Percentiles rank a stretch among this genome's conserved stretches.
phyloP scores from a whole-genome alignment of 2,797 vertebrate species.

The Dallia pectoralis region DNA sequence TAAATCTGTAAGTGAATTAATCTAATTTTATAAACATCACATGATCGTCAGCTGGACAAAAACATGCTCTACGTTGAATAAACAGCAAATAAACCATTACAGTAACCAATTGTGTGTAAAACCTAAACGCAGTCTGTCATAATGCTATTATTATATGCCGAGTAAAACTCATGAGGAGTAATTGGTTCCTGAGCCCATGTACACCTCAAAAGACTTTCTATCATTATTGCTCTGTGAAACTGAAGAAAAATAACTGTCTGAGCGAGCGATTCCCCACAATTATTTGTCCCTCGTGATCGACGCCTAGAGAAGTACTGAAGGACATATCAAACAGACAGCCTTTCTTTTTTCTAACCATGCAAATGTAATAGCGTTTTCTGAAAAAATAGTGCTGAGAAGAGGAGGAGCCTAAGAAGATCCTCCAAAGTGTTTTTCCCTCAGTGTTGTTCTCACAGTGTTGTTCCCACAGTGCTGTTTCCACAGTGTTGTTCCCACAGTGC shows the following conservation, averaged over 20 bases:
- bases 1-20: conserved; percentile 36
- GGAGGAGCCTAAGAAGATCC: conserved; percentile 26
- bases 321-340: conserved; percentile 54
- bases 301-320: conserved; percentile 48
- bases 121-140: conserved; percentile 42
- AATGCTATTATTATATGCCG: conserved; percentile 40
- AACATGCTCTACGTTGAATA: background rate
- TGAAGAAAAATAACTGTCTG: conserved; percentile 39
- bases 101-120: conserved; percentile 45
- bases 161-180: conserved; percentile 49
- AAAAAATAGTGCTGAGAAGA: background rate
- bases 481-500: no score
- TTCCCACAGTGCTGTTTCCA: conserved; percentile 21
- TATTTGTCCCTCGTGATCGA: conserved; percentile 54
- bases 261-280: conserved; percentile 61
- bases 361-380: conserved; percentile 46
- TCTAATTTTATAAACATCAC: conserved; percentile 25
- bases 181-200: conserved; percentile 59
- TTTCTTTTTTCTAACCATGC: conserved; percentile 53
- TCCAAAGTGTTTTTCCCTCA: no score
- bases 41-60: conserved; percentile 23
- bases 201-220: conserved; percentile 61
- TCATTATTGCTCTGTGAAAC: conserved; percentile 59
- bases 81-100: conserved; percentile 29
- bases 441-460: conserved; percentile 18